Evolutionary conservation across 2,888 invertebrate genomes (phyloP).

Genomic region (Anoncus sp.): DNA sequence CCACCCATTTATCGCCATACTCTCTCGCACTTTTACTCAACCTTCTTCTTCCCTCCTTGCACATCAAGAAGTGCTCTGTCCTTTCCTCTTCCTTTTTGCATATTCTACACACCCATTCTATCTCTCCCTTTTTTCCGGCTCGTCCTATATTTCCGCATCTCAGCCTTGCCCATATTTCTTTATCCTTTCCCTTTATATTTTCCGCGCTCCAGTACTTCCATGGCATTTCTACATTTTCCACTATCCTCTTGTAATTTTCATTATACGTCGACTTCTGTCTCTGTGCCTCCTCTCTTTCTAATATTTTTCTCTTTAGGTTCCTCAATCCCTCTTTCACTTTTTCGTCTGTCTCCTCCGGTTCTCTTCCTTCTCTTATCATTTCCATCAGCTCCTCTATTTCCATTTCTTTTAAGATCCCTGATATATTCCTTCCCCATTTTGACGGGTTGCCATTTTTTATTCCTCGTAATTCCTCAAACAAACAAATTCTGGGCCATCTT

Average conservation of each 20-base stretch:
- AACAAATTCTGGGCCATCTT: conserved; percentile 8
- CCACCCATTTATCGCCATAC: background rate
- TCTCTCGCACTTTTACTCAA: conserved; percentile 4
- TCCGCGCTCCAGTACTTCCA: conserved; percentile 23
- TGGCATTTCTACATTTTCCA: background rate
- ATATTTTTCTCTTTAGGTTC: conserved; percentile 10
- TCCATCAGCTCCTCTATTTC: conserved; percentile 10
- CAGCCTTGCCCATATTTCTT: conserved; percentile 33
- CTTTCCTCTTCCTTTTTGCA: conserved; percentile 27
- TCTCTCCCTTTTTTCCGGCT: conserved; percentile 30
- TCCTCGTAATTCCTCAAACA: conserved; percentile 3
- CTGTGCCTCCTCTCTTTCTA: background rate
- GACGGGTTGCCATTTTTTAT: background rate
- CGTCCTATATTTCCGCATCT: conserved; percentile 36
- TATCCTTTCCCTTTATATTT: conserved; percentile 1
- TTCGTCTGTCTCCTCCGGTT: background rate
- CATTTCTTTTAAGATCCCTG: background rate
- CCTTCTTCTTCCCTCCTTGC: conserved; percentile 18
- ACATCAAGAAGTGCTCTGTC: conserved; percentile 8
- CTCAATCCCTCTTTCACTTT: conserved; percentile 11
- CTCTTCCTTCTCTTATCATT: background rate
- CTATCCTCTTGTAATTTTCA: conserved; percentile 10
- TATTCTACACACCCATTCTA: conserved; percentile 21
- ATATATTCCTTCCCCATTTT: conserved; percentile 7
- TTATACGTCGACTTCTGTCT: conserved; percentile 29